phyloP scores from a whole-genome alignment of 2,113 vertebrate genomes.

The Paracyprichromis sp. region DNA sequence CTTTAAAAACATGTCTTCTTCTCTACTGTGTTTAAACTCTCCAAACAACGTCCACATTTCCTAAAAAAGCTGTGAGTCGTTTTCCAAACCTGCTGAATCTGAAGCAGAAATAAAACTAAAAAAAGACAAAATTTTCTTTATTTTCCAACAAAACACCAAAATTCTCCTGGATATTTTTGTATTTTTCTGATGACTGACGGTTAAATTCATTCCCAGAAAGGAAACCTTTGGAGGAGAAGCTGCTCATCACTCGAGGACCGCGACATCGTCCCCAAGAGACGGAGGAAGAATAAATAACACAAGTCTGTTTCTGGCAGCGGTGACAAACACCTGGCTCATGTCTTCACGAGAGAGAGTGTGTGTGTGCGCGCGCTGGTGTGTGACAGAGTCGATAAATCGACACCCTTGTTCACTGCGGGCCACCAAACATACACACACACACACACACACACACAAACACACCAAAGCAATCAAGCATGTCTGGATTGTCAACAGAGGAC shows the following conservation, averaged over 20 bases:
- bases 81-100: neutral
- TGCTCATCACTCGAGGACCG: neutral
- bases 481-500: conserved; percentile 15
- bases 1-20: neutral
- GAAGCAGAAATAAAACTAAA: neutral
- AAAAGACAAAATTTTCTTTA: neutral
- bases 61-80: neutral
- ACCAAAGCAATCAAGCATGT: conserved; percentile 18
- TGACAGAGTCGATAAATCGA: conserved; percentile 87
- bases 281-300: conserved; percentile 51
- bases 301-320: conserved; percentile 10
- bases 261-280: neutral
- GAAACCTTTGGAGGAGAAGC: neutral
- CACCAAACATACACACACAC: conserved; percentile 41
- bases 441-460: conserved; percentile 36
- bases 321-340: conserved; percentile 72
- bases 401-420: conserved; percentile 69
- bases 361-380: conserved; percentile 75
- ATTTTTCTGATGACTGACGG: neutral
- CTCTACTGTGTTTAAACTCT: neutral
- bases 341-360: conserved; percentile 74
- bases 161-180: neutral
- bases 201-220: neutral
- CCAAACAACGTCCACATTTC: neutral
- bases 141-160: neutral